Evolutionary conservation across 2,113 vertebrate genomes (phyloP).

Genomic region (Columba janthina): DNA sequence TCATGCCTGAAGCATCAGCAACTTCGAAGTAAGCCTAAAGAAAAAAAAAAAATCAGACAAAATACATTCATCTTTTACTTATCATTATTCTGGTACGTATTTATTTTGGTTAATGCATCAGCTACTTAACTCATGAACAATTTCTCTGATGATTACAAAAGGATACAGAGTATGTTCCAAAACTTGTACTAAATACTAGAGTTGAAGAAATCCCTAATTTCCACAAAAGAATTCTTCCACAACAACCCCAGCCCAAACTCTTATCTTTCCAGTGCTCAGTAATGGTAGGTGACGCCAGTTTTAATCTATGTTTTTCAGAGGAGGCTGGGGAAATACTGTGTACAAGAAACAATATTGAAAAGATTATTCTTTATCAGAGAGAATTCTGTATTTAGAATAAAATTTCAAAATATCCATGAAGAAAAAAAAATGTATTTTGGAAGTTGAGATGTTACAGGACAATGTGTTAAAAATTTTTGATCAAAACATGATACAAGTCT

Average conservation of each 20-base stretch:
- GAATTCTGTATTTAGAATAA: background rate
- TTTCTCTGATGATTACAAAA: background rate
- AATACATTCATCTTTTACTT: background rate
- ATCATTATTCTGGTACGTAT: background rate
- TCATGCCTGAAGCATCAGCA: constrained; percentile 88
- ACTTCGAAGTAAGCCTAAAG: constrained; percentile 90
- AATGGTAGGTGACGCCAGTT: background rate
- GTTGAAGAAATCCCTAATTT: background rate
- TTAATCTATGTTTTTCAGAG: background rate
- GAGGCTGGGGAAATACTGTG: background rate
- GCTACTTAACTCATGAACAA: background rate
- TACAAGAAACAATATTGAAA: background rate
- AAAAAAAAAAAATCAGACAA: background rate
- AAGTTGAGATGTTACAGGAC: background rate
- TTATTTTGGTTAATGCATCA: background rate
- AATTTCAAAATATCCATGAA: background rate
- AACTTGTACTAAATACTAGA: background rate
- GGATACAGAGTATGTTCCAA: background rate
- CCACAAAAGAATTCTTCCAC: background rate
- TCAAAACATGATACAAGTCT: background rate
- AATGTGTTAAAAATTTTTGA: background rate
- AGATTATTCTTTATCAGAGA: background rate
- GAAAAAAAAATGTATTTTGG: background rate
- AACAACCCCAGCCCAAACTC: background rate
- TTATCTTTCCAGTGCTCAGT: background rate